Percentiles rank a stretch among this genome's conserved stretches.
Conservation (phyloP, 2,797 vertebrate species). For the Mus spretus region DNA sequence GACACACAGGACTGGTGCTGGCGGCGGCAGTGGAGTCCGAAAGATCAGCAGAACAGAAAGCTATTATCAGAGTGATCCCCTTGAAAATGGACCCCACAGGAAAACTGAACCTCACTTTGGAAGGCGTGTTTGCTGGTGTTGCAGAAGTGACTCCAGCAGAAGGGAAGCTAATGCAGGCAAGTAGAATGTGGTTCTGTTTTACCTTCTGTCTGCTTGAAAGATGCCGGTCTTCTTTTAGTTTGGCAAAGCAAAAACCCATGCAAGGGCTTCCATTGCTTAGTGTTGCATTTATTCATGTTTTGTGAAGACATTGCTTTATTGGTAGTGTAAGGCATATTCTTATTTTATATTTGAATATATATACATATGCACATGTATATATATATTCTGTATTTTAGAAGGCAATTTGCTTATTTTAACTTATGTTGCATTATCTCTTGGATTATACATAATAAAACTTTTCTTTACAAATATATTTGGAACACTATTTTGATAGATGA, state of each 20-base stretch:
- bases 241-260: slow-evolving; percentile 40
- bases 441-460: slow-evolving; percentile 32
- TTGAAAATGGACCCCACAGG: slow-evolving; percentile 93
- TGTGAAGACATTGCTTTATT: slow-evolving; percentile 42
- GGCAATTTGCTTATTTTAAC: slow-evolving; percentile 62
- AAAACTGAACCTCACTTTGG: slow-evolving; percentile 92
- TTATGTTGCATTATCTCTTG: background rate
- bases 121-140: slow-evolving; percentile 95
- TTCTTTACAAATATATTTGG: slow-evolving; percentile 61
- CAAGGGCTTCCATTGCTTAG: background rate
- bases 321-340: slow-evolving; percentile 60
- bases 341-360: slow-evolving; percentile 53
- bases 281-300: slow-evolving; percentile 38
- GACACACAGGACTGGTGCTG: slow-evolving; percentile 91
- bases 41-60: slow-evolving; percentile 92
- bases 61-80: slow-evolving; percentile 95
- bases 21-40: slow-evolving; percentile 92
- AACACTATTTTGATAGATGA: slow-evolving; percentile 39
- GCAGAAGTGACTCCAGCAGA: slow-evolving; percentile 94
- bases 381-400: slow-evolving; percentile 37
- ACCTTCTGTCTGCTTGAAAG: slow-evolving; percentile 74
- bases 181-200: slow-evolving; percentile 53
- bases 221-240: slow-evolving; percentile 35
- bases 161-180: slow-evolving; percentile 98
- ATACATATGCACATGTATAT: background rate